Evolutionary conservation across 2,113 vertebrate species (phyloP).

Genomic region (Dasyprocta punctata): DNA sequence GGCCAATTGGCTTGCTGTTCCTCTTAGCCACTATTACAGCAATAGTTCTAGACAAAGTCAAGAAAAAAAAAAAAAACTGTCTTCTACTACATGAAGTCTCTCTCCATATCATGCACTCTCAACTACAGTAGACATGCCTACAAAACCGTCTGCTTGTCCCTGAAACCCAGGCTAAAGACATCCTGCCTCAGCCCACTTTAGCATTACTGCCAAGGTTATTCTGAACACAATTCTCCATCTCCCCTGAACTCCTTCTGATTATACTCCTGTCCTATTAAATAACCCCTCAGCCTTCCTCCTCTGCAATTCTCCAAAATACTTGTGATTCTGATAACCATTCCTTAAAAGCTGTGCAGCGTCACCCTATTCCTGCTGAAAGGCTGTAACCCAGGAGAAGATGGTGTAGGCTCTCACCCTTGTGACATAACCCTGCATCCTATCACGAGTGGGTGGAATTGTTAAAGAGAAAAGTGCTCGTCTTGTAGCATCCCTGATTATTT

Average conservation of each 20-base stretch:
- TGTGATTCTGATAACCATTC: not conserved
- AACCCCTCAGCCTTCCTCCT: not conserved
- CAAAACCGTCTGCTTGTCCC: not conserved
- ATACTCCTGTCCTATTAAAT: not conserved
- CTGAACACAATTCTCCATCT: not conserved
- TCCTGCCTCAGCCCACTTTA: not conserved
- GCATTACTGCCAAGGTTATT: not conserved
- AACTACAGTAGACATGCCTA: not conserved
- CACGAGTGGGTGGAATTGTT: conserved; percentile 67
- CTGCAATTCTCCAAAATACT: not conserved
- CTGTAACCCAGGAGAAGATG: not conserved
- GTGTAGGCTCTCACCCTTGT: conserved; percentile 1
- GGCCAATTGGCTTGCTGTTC: not conserved
- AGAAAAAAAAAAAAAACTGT: not conserved
- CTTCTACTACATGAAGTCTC: not conserved
- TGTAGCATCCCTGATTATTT: conserved; percentile 68
- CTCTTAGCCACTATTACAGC: not conserved
- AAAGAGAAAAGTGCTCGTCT: conserved; percentile 67
- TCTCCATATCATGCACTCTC: not conserved
- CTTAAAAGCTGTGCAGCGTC: not conserved
- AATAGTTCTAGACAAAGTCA: not conserved
- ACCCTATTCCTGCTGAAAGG: not conserved
- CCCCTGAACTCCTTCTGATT: not conserved
- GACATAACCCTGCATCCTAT: conserved; percentile 62
- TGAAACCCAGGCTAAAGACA: not conserved